A percentile compares a stretch with the other conserved stretches of the same genome.
These are phyloP conservation scores for Gryon sp. DNA, from an alignment of 1,140 invertebrate genomes.

Conservation along the genomic window DNA sequence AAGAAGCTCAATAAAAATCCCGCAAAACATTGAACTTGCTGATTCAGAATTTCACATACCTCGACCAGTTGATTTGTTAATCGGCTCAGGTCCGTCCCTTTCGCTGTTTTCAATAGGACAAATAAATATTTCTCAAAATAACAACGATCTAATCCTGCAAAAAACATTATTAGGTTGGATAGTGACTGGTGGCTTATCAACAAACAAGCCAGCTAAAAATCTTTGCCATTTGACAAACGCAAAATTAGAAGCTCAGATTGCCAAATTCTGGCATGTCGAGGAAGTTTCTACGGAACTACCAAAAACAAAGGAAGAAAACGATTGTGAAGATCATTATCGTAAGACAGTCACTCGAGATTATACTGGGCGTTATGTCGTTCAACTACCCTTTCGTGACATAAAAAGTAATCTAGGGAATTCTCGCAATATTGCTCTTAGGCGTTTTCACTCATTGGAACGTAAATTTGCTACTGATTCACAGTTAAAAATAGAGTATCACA, in stretches of 20 bases:
- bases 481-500: neutral
- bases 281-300: no score
- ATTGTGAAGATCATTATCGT: conserved; percentile 1
- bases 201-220: neutral
- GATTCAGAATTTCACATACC: neutral
- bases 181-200: conserved; percentile 1
- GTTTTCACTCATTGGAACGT: neutral
- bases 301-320: conserved; percentile 1
- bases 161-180: conserved; percentile 11
- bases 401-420: neutral
- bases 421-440: neutral
- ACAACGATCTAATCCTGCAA: neutral
- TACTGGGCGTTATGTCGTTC: conserved; percentile 12
- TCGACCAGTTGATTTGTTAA: neutral
- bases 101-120: neutral
- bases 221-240: neutral
- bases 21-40: neutral
- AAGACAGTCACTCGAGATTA: conserved; percentile 3
- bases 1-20: neutral
- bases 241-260: neutral
- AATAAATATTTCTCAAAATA: neutral
- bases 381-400: neutral
- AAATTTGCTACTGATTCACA: neutral
- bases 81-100: neutral
- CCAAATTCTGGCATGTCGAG: conserved; percentile 11